Base-by-base conservation (phyloP, 2,797 vertebrate genomes). In the Moxostoma hubbsi region DNA sequence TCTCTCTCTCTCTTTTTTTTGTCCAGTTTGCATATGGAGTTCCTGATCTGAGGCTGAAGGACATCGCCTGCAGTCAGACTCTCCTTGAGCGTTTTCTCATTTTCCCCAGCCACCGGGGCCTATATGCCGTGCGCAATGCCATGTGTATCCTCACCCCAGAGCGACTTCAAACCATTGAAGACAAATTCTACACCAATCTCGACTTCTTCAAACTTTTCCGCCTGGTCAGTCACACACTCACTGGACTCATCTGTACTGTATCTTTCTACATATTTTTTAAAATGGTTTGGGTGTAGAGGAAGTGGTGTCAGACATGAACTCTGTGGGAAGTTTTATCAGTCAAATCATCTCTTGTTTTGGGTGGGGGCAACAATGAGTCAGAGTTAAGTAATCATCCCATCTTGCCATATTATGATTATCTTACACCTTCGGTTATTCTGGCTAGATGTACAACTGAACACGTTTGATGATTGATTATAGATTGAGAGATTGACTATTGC, bases 181-280 rank as follows among this genome's bases (percentile, higher is more conserved):
- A 98, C 86, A 92, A 87, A 50, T 93, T 98, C 84, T 98, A 98
- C 18, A 92, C 94, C 87, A 97, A 95, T 2, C 88, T 96, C 15
- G 96, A 98, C 90, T 94, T 97, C 86, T 96, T 97, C 90, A 98
- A 98, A 89, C 92, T 98, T 69, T 94, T 98, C 88, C 91, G 63
- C 1, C 87, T 95, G 94, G 97, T 98, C 87, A 95, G 97, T 9
- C 9, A 15, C 9, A 47, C 65, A 64, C 45, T 62, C 6, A 45
- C 2, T 12, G 46, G 49, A 7, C 45, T 7, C 46, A 55, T 16
- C 45, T 9, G 61, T 45, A 45, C 18, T 66, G 46, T 12, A n/a
- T 43, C n/a, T 24, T 13, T 57, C 5, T 57, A 16, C 49, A 24
- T 49, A 24, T 65, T 24, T 15, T 24, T 75, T 53, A 12, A 70